Conservation (phyloP, 2,113 vertebrate genomes). For the Pundamilia nyererei region DNA sequence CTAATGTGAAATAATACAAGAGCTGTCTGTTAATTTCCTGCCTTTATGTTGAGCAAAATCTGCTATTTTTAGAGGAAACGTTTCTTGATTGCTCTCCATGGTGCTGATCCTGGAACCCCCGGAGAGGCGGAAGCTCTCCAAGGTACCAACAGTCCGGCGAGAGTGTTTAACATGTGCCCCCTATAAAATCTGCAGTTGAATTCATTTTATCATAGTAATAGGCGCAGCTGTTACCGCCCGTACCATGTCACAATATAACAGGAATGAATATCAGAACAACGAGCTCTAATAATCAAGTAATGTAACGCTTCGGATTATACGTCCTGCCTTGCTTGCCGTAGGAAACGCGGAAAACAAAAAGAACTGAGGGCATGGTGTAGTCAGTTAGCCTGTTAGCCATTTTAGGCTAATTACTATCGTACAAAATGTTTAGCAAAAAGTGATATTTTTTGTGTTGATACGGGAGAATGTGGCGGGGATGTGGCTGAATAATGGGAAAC, state of each 20-base stretch:
- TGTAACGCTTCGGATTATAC: neutral
- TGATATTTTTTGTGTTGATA: neutral
- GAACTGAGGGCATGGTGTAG: neutral
- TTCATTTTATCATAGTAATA: neutral
- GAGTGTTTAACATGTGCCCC: neutral
- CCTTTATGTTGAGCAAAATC: neutral
- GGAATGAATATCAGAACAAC: neutral
- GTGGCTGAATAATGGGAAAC: slow-evolving; percentile 83
- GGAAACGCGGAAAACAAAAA: neutral
- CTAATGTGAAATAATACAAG: neutral
- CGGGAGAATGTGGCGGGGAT: slow-evolving; percentile 48
- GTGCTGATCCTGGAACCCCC: neutral
- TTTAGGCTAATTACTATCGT: neutral
- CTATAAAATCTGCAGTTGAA: neutral
- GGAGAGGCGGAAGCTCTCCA: neutral
- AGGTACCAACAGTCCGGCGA: neutral
- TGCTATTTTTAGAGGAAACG: neutral
- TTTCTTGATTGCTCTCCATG: neutral
- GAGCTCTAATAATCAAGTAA: neutral
- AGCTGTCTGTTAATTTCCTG: neutral
- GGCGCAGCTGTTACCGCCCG: neutral
- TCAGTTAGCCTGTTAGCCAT: slow-evolving; percentile 12
- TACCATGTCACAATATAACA: neutral
- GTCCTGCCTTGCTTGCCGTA: slow-evolving; percentile 42
- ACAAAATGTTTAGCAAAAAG: neutral